These are phyloP conservation scores for Pilophorus perplexus DNA, from an alignment of 2,888 invertebrate genomes.

Conservation along the genomic window DNA sequence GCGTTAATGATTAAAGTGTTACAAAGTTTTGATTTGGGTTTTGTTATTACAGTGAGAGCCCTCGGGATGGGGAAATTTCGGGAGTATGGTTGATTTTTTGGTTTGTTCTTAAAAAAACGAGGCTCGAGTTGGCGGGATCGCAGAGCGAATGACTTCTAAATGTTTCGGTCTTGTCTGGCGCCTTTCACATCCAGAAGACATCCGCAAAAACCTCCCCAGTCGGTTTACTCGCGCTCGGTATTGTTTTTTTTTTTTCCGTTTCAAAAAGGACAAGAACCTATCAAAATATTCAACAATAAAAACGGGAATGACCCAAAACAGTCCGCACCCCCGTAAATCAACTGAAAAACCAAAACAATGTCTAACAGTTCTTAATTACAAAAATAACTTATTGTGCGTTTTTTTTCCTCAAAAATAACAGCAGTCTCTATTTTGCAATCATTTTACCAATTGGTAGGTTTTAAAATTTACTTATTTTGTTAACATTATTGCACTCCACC, in stretches of 20 bases:
- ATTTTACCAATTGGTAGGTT: slow-evolving; percentile 37
- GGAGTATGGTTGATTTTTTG: slow-evolving; percentile 34
- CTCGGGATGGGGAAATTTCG: too few relatives aligned
- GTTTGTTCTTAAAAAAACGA: background rate
- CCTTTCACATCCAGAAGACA: too few relatives aligned
- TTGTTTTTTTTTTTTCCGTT: background rate
- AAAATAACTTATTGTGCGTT: slow-evolving; percentile 40
- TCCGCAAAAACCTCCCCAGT: too few relatives aligned
- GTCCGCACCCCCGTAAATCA: slow-evolving; percentile 1
- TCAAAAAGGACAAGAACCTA: slow-evolving; percentile 22
- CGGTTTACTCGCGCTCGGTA: too few relatives aligned
- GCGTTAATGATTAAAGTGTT: slow-evolving; percentile 17
- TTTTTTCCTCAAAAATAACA: slow-evolving; percentile 35
- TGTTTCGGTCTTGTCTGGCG: too few relatives aligned
- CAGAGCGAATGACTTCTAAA: too few relatives aligned
- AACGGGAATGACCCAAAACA: slow-evolving; percentile 3
- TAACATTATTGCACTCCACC: slow-evolving; percentile 40
- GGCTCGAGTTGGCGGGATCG: too few relatives aligned
- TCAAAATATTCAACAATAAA: slow-evolving; percentile 24
- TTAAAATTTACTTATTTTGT: slow-evolving; percentile 13
- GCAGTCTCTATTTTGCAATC: slow-evolving; percentile 39
- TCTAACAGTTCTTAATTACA: slow-evolving; percentile 36
- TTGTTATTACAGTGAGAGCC: slow-evolving; percentile 9
- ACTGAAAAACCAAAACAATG: slow-evolving; percentile 7
- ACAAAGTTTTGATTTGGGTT: slow-evolving; percentile 31